Conservation (phyloP, 2,888 invertebrate genomes). For the Chymomyza caudatula region DNA sequence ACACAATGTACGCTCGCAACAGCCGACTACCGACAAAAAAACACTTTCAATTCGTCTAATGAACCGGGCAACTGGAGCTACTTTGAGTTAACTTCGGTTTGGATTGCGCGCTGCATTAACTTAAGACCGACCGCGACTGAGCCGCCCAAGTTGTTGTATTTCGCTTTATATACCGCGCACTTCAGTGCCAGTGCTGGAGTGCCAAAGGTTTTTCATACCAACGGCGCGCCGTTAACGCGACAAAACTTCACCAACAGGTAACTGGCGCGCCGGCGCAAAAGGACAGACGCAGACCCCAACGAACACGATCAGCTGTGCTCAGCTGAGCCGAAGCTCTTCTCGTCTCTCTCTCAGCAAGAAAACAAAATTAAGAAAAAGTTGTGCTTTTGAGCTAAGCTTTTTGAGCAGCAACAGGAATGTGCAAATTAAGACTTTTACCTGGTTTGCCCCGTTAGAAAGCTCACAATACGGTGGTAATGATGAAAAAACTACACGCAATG, state of each 20-base stretch:
- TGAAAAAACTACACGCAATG: too few species aligned
- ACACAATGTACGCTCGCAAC: slow-evolving; percentile 31
- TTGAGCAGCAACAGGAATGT: not conserved
- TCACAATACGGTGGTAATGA: not conserved
- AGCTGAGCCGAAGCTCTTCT: not conserved
- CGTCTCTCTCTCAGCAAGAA: not conserved
- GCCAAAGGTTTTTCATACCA: slow-evolving; percentile 63
- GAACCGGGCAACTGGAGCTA: slow-evolving; percentile 45
- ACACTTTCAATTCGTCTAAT: slow-evolving; percentile 68
- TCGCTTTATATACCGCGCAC: slow-evolving; percentile 60
- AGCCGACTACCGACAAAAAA: slow-evolving; percentile 34
- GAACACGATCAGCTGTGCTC: not conserved
- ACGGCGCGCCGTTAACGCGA: slow-evolving; percentile 11
- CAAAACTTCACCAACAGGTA: slow-evolving; percentile 65
- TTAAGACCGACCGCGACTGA: slow-evolving; percentile 68
- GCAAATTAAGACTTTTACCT: not conserved
- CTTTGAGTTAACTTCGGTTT: slow-evolving; percentile 38
- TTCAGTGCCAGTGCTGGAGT: slow-evolving; percentile 41
- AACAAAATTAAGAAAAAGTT: too few species aligned
- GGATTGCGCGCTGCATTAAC: slow-evolving; percentile 52
- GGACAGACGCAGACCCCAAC: slow-evolving; percentile 40
- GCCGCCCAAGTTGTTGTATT: slow-evolving; percentile 70
- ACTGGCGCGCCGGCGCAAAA: slow-evolving; percentile 43
- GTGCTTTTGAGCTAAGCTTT: slow-evolving; percentile 1
- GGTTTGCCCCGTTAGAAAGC: not conserved